Conservation (phyloP, 1,140 invertebrate genomes). For the Halesus radiatus region DNA sequence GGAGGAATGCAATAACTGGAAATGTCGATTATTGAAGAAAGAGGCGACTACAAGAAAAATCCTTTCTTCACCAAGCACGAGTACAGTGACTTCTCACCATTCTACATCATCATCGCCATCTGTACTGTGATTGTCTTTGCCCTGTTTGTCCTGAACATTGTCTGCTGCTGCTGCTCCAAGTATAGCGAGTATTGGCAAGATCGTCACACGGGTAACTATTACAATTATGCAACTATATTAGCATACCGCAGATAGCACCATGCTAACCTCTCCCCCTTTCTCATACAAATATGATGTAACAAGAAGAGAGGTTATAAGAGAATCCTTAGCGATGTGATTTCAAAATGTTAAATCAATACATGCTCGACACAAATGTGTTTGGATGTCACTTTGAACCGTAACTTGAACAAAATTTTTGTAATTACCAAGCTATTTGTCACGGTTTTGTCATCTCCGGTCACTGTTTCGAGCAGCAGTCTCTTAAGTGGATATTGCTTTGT, state of each 20-base stretch:
- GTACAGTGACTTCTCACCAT: constrained; percentile 78
- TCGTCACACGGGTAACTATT: constrained; percentile 78
- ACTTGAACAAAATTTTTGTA: too few relatives aligned
- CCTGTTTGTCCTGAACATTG: constrained; percentile 81
- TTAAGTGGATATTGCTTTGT: too few relatives aligned
- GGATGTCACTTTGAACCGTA: too few relatives aligned
- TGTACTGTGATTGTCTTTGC: constrained; percentile 79
- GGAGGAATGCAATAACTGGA: constrained; percentile 12
- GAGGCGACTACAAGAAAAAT: constrained; percentile 76
- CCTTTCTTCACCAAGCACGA: constrained; percentile 75
- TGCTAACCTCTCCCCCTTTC: too few relatives aligned
- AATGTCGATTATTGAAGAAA: constrained; percentile 77
- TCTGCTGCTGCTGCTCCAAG: constrained; percentile 81
- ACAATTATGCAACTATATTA: background rate
- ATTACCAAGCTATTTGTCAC: too few relatives aligned
- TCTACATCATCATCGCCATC: constrained; percentile 84
- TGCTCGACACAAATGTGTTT: too few relatives aligned
- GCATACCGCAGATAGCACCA: background rate
- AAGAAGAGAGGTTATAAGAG: background rate
- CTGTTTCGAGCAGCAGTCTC: too few relatives aligned
- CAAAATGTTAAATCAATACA: too few relatives aligned
- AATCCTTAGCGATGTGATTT: too few relatives aligned
- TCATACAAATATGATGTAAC: too few relatives aligned
- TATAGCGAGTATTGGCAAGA: constrained; percentile 86
- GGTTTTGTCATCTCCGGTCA: background rate